Conservation (phyloP, 2,113 vertebrate species). For the Colaptes auratus region DNA sequence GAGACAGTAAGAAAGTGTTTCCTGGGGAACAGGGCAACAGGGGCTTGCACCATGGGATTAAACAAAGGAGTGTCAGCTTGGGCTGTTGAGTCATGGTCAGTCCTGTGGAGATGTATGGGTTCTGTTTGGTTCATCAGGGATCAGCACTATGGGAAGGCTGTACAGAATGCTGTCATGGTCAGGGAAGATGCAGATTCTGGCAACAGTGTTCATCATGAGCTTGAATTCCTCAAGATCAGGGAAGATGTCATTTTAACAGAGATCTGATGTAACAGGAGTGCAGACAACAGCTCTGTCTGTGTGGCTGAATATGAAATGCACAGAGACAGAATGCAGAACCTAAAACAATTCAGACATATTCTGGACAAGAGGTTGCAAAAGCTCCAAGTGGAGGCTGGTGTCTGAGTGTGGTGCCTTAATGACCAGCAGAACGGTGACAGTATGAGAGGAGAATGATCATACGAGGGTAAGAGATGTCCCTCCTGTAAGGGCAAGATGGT, state of each 20-base stretch:
- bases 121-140: neutral
- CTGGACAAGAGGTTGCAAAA: neutral
- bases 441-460: neutral
- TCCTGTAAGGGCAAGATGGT: neutral
- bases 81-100: neutral
- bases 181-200: neutral
- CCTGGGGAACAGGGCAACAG: neutral
- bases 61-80: neutral
- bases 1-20: neutral
- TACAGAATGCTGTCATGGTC: neutral
- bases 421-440: neutral
- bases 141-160: neutral
- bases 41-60: neutral
- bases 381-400: neutral
- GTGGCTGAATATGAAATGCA: neutral
- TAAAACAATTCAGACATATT: conserved; percentile 14
- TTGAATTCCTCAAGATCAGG: neutral
- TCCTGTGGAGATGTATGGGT: rapidly evolving
- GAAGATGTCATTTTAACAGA: neutral
- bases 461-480: neutral
- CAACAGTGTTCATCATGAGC: neutral
- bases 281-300: neutral
- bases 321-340: neutral
- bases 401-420: neutral
- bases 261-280: neutral